Evolutionary conservation across 1,140 invertebrate genomes (phyloP).

Genomic region (Drosophila sechellia): DNA sequence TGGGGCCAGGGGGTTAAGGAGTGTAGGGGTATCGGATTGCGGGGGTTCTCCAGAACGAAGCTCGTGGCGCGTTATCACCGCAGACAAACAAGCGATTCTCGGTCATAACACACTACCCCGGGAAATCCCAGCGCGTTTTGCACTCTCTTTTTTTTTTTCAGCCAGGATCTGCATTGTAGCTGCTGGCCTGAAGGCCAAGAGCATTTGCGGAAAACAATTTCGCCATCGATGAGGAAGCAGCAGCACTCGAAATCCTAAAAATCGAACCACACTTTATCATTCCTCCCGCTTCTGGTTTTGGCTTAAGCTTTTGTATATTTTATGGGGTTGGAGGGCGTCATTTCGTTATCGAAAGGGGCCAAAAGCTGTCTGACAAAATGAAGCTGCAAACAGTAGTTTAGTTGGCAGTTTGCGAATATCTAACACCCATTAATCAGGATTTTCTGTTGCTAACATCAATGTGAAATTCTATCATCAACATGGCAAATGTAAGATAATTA

Average conservation of each 20-base stretch:
- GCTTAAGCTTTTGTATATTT: slow-evolving; percentile 33
- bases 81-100: slow-evolving; percentile 35
- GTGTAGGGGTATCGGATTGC: no score
- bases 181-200: slow-evolving; percentile 41
- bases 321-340: slow-evolving; percentile 28
- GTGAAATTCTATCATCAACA: slow-evolving; percentile 11
- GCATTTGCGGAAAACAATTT: slow-evolving; percentile 53
- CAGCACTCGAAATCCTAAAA: slow-evolving; percentile 19
- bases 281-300: slow-evolving; percentile 5
- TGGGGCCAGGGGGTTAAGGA: not conserved
- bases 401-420: slow-evolving; percentile 14
- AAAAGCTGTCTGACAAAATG: not conserved
- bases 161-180: slow-evolving; percentile 5
- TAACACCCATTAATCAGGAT: slow-evolving; percentile 26
- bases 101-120: slow-evolving; percentile 32
- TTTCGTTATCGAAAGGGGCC: not conserved
- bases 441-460: slow-evolving; percentile 26
- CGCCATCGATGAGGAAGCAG: slow-evolving; percentile 46
- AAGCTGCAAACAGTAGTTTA: slow-evolving; percentile 1
- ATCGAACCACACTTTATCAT: slow-evolving; percentile 22
- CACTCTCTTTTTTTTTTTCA: not conserved
- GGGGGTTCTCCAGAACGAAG: not conserved
- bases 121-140: slow-evolving; percentile 7
- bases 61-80: slow-evolving; percentile 24
- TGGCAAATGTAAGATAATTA: slow-evolving; percentile 2